Conservation (phyloP, 2,113 vertebrate species). For the Nansenia antarctica region DNA sequence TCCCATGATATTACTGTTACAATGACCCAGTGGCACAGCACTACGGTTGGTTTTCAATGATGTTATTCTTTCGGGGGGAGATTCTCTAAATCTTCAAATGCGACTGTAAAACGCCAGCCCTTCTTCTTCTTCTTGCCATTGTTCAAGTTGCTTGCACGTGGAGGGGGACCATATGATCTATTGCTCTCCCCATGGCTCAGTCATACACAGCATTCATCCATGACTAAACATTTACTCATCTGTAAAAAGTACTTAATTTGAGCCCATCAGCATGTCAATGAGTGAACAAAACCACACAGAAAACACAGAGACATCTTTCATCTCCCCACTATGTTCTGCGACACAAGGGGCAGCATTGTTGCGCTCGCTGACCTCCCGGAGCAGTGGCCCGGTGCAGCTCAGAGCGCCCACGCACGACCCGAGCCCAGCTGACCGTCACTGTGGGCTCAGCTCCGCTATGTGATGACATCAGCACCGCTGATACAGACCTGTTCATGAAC, state of each 20-base stretch:
- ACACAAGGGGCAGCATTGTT: constrained; percentile 44
- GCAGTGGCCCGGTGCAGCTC: constrained; percentile 22
- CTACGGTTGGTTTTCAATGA: neutral
- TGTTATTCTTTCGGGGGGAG: neutral
- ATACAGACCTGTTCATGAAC: neutral
- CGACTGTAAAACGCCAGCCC: neutral
- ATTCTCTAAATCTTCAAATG: neutral
- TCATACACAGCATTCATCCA: constrained; percentile 20
- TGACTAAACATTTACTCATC: constrained; percentile 44
- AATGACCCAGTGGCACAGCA: constrained; percentile 3
- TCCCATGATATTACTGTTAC: constrained; percentile 14
- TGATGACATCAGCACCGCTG: constrained; percentile 23
- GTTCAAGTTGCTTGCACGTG: neutral
- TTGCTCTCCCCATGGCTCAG: neutral
- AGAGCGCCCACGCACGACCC: neutral
- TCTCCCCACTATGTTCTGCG: neutral
- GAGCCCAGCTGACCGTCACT: neutral
- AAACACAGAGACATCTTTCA: constrained; percentile 18
- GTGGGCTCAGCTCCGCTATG: constrained; percentile 1
- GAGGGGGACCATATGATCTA: constrained; percentile 27
- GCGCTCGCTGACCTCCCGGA: constrained; percentile 16
- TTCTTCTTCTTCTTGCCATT: neutral
- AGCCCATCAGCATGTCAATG: constrained; percentile 12
- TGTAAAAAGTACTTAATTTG: constrained; percentile 32
- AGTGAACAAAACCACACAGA: neutral